A percentile compares a stretch with the other conserved stretches of the same genome.
Conservation (phyloP, 1,140 invertebrate genomes). For the Drosophila sechellia region DNA sequence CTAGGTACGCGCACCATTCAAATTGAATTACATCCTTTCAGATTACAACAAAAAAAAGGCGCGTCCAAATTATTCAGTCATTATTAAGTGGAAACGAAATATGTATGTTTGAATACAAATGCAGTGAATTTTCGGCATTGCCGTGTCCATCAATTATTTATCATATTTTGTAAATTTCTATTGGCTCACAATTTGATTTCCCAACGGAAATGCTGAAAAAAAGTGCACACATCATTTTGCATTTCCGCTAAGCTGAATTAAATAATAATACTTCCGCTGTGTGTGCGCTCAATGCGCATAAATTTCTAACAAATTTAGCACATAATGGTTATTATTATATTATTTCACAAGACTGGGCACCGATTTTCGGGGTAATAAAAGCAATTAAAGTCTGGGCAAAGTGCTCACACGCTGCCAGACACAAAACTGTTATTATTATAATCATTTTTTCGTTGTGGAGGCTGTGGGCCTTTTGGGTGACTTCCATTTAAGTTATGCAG, state of each 20-base stretch:
- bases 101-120: neutral
- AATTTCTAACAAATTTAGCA: constrained; percentile 72
- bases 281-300: constrained; percentile 21
- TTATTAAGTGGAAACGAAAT: neutral
- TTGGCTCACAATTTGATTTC: constrained; percentile 15
- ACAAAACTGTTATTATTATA: constrained; percentile 65
- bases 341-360: constrained; percentile 52
- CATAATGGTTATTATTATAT: constrained; percentile 77
- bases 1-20: neutral
- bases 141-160: constrained; percentile 17
- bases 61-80: constrained; percentile 1
- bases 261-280: constrained; percentile 41
- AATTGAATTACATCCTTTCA: neutral
- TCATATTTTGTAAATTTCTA: constrained; percentile 40
- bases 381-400: constrained; percentile 68
- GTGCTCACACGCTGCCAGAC: constrained; percentile 32
- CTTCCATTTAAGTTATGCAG: constrained; percentile 54
- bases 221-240: constrained; percentile 19
- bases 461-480: constrained; percentile 18
- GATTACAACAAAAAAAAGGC: constrained; percentile 4
- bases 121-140: constrained; percentile 16
- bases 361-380: constrained; percentile 51
- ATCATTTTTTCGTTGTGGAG: constrained; percentile 28
- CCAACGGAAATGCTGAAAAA: constrained; percentile 15
- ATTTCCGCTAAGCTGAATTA: constrained; percentile 50